Conservation (phyloP, 2,797 vertebrate species). For the Sebastes paucispinis region DNA sequence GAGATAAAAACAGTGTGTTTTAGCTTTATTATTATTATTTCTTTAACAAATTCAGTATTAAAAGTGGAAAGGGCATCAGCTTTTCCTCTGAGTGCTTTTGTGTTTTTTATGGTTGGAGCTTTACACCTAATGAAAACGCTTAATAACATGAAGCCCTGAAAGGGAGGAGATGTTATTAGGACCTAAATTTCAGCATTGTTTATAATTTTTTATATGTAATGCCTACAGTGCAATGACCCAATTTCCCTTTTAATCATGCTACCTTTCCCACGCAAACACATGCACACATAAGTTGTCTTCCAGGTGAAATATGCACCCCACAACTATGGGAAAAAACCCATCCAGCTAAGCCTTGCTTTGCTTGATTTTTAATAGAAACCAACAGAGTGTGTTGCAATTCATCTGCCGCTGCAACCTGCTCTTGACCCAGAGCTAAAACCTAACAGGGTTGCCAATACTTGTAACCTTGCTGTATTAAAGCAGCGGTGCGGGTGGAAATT, state of each 20-base stretch:
- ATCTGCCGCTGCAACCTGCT: conserved; percentile 10
- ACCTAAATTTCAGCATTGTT: background rate
- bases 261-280: background rate
- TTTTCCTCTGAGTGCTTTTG: background rate
- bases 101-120: conserved; percentile 9
- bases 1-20: background rate
- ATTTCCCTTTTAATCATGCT: conserved; percentile 18
- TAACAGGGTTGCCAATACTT: conserved; percentile 46
- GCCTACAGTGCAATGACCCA: conserved; percentile 12
- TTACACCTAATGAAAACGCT: background rate
- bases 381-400: conserved; percentile 22
- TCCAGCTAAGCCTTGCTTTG: background rate
- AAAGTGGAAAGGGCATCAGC: background rate
- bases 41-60: background rate
- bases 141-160: background rate
- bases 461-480: conserved; percentile 49
- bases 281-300: background rate
- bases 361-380: conserved; percentile 15
- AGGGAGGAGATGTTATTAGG: background rate
- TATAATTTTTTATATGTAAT: background rate
- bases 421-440: conserved; percentile 54
- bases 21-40: background rate
- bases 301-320: background rate
- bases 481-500: conserved; percentile 48
- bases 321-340: conserved; percentile 14